A percentile compares a stretch with the other conserved stretches of the same genome.
These are phyloP conservation scores for Drosophila carrolli DNA, from an alignment of 1,140 invertebrate genomes.

Conservation along the genomic window DNA sequence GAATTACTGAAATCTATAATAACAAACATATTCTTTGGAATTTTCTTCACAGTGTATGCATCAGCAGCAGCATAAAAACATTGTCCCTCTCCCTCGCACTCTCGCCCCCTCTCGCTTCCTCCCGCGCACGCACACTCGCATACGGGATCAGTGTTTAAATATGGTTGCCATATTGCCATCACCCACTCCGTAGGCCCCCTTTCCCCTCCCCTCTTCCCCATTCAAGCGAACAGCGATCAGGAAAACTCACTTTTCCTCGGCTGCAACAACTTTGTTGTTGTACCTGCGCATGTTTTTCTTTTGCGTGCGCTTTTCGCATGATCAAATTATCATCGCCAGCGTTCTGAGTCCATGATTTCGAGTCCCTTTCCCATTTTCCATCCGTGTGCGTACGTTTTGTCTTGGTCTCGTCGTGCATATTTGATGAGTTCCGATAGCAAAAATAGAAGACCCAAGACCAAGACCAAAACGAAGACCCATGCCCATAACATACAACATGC, in stretches of 20 bases:
- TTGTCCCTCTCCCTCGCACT: conserved; percentile 49
- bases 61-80: conserved; percentile 52
- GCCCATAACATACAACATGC: background rate
- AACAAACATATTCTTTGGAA: background rate
- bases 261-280: conserved; percentile 37
- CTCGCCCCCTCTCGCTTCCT: conserved; percentile 9
- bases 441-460: conserved; percentile 9
- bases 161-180: conserved; percentile 73
- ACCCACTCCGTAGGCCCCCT: conserved; percentile 52
- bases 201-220: conserved; percentile 8
- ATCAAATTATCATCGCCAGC: conserved; percentile 68
- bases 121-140: conserved; percentile 29
- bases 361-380: conserved; percentile 23
- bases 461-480: background rate
- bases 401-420: conserved; percentile 66
- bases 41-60: conserved; percentile 19
- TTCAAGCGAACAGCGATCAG: conserved; percentile 7
- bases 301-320: conserved; percentile 80
- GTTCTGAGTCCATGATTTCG: conserved; percentile 38
- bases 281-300: conserved; percentile 80
- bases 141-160: conserved; percentile 75
- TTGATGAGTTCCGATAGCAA: conserved; percentile 76
- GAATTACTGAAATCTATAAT: too few relatives aligned
- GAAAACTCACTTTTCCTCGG: conserved; percentile 64
- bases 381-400: conserved; percentile 51